These are phyloP conservation scores for Probosciger aterrimus DNA, from an alignment of 2,113 vertebrate genomes.

Conservation along the genomic window DNA sequence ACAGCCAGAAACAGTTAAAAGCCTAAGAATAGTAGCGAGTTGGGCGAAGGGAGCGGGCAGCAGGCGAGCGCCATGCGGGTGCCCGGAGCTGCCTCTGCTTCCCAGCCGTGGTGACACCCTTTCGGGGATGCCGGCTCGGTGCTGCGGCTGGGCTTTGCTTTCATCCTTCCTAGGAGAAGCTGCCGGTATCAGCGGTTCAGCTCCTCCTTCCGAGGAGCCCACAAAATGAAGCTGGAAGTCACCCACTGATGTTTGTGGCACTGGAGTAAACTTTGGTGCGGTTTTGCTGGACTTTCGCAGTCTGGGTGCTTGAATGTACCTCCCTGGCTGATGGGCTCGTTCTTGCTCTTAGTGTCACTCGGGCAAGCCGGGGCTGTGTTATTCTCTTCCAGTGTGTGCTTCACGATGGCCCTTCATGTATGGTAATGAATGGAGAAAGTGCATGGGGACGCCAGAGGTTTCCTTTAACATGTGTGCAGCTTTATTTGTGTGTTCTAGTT, in stretches of 20 bases:
- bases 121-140: background rate
- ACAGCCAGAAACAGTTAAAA: background rate
- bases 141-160: background rate
- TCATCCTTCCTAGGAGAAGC: background rate
- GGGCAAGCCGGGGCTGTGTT: background rate
- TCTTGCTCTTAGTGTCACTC: background rate
- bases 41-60: background rate
- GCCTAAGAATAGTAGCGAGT: rapidly evolving
- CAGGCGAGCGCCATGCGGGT: background rate
- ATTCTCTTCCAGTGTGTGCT: background rate
- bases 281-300: background rate
- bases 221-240: background rate
- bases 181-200: background rate
- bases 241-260: background rate
- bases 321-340: background rate
- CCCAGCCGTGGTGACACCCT: background rate
- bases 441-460: background rate
- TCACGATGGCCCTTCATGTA: rapidly evolving
- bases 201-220: background rate
- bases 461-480: background rate
- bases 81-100: background rate
- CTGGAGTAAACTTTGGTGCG: background rate
- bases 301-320: background rate
- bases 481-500: background rate
- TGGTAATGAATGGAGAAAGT: background rate